Percentiles rank a stretch among this genome's conserved stretches.
phyloP scores from a whole-genome alignment of 2,797 vertebrate genomes.

The Bradypodion pumilum region DNA sequence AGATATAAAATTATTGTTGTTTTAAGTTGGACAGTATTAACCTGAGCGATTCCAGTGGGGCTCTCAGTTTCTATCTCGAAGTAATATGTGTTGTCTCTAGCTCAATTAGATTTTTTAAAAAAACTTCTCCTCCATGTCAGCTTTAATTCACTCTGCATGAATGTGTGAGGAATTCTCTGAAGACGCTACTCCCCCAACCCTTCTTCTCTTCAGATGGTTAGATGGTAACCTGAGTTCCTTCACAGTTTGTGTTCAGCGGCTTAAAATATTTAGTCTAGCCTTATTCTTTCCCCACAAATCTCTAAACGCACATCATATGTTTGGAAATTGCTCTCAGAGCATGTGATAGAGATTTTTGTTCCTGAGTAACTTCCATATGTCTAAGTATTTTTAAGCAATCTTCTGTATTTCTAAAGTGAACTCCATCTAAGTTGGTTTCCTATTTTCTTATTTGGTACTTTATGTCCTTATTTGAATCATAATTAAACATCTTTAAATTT shows the following conservation, averaged over 20 bases:
- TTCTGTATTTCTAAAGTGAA: too few relatives aligned
- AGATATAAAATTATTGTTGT: constrained; percentile 64
- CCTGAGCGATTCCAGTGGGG: constrained; percentile 36
- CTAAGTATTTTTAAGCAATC: too few relatives aligned
- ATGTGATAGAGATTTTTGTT: rapidly evolving
- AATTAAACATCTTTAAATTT: too few relatives aligned
- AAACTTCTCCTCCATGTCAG: constrained; percentile 50
- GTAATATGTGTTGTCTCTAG: constrained; percentile 63
- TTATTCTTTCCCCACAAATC: constrained; percentile 18
- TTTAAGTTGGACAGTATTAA: constrained; percentile 65
- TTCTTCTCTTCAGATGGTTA: constrained; percentile 17
- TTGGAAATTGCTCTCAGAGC: background rate
- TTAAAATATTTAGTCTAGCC: background rate
- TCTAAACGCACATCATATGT: background rate
- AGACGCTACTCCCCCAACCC: constrained; percentile 50
- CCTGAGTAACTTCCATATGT: too few relatives aligned
- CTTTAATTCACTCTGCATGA: constrained; percentile 67
- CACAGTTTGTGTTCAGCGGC: constrained; percentile 44
- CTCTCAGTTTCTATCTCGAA: constrained; percentile 56
- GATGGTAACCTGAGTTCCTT: constrained; percentile 49
- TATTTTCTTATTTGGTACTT: too few relatives aligned
- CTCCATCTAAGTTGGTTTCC: too few relatives aligned
- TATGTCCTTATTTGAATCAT: too few relatives aligned
- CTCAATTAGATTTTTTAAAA: constrained; percentile 66
- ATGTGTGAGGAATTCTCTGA: constrained; percentile 39